A percentile compares a stretch with the other conserved stretches of the same genome.
Evolutionary conservation across 2,113 vertebrate species (phyloP).

Genomic region (Chionomys nivalis): DNA sequence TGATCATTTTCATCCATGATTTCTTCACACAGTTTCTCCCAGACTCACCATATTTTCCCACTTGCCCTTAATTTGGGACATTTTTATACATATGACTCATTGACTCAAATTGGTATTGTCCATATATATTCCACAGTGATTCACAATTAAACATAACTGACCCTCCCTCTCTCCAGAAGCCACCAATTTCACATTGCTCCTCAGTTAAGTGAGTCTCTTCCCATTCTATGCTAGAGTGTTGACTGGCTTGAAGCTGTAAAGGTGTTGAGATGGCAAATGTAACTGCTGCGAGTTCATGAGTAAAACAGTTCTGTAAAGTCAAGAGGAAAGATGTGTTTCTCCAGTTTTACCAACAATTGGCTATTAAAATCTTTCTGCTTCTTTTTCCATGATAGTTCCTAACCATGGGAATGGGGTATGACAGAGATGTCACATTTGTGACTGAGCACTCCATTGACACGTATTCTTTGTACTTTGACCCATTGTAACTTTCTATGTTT

Average conservation of each 20-base stretch:
- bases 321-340: neutral
- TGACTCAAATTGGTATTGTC: neutral
- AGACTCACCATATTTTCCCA: neutral
- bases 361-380: neutral
- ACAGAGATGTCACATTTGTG: neutral
- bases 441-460: neutral
- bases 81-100: neutral
- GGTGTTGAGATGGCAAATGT: neutral
- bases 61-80: neutral
- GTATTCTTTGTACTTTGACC: neutral
- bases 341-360: neutral
- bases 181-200: neutral
- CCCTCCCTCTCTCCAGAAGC: neutral
- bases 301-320: neutral
- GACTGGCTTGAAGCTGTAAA: neutral
- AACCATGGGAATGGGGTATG: neutral
- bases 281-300: neutral
- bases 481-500: neutral
- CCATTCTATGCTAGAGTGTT: too few species aligned
- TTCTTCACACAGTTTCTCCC: neutral
- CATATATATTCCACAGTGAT: neutral
- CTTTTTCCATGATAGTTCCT: neutral
- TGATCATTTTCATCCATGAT: neutral
- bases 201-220: neutral
- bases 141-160: neutral